Percentiles rank a stretch among this genome's conserved stretches.
phyloP scores from a whole-genome alignment of 2,888 invertebrate genomes.

The Mythimna albipuncta region DNA sequence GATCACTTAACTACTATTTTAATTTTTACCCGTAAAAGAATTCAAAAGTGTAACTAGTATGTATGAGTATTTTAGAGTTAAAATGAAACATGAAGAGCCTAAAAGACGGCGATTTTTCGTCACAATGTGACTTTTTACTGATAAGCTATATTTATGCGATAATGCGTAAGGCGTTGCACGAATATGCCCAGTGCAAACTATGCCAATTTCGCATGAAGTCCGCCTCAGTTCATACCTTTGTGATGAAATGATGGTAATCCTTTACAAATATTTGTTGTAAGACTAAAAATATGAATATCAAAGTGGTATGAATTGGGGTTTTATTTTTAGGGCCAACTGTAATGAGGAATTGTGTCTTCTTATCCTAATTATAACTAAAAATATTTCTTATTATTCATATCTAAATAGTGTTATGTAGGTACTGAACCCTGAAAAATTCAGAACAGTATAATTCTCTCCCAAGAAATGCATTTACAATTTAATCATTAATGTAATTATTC shows the following conservation, averaged over 20 bases:
- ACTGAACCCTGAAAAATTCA: slow-evolving; percentile 57
- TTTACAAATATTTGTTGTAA: slow-evolving; percentile 7
- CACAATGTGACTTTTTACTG: slow-evolving; percentile 51
- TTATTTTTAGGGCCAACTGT: slow-evolving; percentile 37
- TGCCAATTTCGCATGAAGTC: slow-evolving; percentile 1
- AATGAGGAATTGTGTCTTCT: slow-evolving; percentile 62
- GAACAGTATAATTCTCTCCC: slow-evolving; percentile 53
- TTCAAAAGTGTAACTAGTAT: neutral
- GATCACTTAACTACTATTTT: neutral
- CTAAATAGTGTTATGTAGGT: slow-evolving; percentile 53
- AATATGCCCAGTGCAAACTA: neutral
- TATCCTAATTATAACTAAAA: slow-evolving; percentile 40
- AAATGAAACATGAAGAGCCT: slow-evolving; percentile 35
- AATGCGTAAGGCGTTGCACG: neutral
- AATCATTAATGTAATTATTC: slow-evolving; percentile 49
- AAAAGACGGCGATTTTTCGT: slow-evolving; percentile 48
- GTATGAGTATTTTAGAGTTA: slow-evolving; percentile 15
- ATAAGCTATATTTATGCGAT: slow-evolving; percentile 8
- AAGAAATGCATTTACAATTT: slow-evolving; percentile 53
- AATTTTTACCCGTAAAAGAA: neutral
- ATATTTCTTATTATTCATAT: slow-evolving; percentile 56
- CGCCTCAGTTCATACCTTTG: slow-evolving; percentile 19
- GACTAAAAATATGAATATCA: neutral
- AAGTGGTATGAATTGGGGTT: slow-evolving; percentile 13
- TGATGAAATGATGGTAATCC: neutral